These are phyloP conservation scores for Agrilus biguttatus DNA, from an alignment of 2,888 invertebrate species.

Conservation along the genomic window DNA sequence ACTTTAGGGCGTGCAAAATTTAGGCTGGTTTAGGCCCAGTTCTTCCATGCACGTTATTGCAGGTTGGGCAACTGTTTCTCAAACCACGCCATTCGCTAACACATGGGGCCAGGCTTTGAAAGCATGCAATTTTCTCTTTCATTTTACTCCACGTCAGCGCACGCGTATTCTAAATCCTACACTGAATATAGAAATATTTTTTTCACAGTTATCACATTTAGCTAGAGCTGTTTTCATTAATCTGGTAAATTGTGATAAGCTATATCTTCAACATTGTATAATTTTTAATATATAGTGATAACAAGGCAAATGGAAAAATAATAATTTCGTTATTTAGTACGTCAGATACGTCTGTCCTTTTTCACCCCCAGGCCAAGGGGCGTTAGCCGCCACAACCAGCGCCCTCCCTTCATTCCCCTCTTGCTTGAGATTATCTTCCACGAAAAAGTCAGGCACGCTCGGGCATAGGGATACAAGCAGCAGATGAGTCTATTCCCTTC, in stretches of 20 bases:
- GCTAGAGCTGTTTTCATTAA: no score
- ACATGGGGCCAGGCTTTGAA: constrained; percentile 11
- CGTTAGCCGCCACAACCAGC: constrained; percentile 26
- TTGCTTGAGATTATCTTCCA: not conserved
- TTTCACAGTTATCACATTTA: no score
- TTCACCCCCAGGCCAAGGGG: constrained; percentile 21
- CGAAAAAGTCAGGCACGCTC: no score
- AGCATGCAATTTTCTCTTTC: no score
- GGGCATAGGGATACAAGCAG: no score
- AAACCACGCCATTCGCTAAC: constrained; percentile 30
- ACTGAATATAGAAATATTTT: no score
- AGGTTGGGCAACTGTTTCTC: constrained; percentile 31
- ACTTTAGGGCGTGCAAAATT: constrained; percentile 14
- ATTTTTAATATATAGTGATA: not conserved
- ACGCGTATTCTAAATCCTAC: no score
- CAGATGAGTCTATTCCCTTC: no score
- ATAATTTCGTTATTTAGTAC: no score
- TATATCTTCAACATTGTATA: no score
- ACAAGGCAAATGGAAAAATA: not conserved
- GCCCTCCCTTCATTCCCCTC: constrained; percentile 24
- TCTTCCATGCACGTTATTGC: constrained; percentile 13
- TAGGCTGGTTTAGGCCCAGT: constrained; percentile 6
- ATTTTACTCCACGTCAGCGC: no score
- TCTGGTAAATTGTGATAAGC: no score
- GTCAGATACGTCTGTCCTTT: constrained; percentile 3